Evolutionary conservation across 2,888 invertebrate genomes (phyloP).

Genomic region (Ischnus inquisitorius): DNA sequence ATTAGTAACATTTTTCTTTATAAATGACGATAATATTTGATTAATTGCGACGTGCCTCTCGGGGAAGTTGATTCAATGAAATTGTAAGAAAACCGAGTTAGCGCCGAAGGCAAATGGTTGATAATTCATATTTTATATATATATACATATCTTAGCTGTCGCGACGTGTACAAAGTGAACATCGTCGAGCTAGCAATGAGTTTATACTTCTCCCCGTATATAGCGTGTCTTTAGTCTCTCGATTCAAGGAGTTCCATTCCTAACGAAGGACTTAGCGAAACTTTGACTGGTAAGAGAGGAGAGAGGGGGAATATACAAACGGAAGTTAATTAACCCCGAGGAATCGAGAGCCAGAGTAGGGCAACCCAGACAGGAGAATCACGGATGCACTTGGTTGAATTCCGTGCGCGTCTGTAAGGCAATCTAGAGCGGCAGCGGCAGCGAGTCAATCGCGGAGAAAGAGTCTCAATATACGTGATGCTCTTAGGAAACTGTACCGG

Average conservation of each 20-base stretch:
- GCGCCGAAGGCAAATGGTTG: slow-evolving; percentile 13
- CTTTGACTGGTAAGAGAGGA: slow-evolving; percentile 45
- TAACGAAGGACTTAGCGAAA: slow-evolving; percentile 68
- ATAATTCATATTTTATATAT: slow-evolving; percentile 8
- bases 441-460: slow-evolving; percentile 62
- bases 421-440: slow-evolving; percentile 54
- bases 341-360: slow-evolving; percentile 40
- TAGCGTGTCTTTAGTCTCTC: slow-evolving; percentile 49
- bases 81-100: background rate
- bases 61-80: background rate
- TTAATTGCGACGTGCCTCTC: background rate
- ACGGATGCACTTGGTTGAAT: slow-evolving; percentile 61
- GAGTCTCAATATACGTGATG: slow-evolving; percentile 65
- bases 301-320: slow-evolving; percentile 68
- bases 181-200: slow-evolving; percentile 42
- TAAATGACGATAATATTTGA: background rate
- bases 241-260: slow-evolving; percentile 62
- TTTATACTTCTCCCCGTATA: slow-evolving; percentile 34
- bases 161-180: background rate
- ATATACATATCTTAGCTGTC: background rate
- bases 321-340: slow-evolving; percentile 69
- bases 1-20: too few species aligned
- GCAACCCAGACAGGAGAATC: slow-evolving; percentile 50
- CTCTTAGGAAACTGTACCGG: slow-evolving; percentile 22
- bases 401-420: slow-evolving; percentile 62